phyloP scores from a whole-genome alignment of 1,140 invertebrate species.

The Mya arenaria region DNA sequence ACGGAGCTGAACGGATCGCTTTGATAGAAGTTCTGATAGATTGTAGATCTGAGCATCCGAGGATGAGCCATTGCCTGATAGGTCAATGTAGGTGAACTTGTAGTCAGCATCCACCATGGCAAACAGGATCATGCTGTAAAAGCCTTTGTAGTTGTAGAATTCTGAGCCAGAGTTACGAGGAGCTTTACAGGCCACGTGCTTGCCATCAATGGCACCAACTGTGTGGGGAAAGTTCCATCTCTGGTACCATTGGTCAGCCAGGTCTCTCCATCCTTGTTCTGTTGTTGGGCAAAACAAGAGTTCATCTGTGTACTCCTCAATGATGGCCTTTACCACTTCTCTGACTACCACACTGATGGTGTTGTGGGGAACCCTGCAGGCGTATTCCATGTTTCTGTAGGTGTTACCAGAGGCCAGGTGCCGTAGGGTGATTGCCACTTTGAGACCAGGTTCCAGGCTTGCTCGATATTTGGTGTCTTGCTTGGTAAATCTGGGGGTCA shows the following conservation, averaged over 20 bases:
- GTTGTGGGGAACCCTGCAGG: constrained; percentile 51
- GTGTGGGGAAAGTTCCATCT: constrained; percentile 52
- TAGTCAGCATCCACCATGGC: constrained; percentile 25
- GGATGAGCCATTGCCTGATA: constrained; percentile 42
- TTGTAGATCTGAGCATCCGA: constrained; percentile 61
- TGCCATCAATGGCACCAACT: constrained; percentile 48
- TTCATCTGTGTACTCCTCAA: constrained; percentile 45
- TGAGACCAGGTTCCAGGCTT: constrained; percentile 90
- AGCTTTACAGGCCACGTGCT: constrained; percentile 43
- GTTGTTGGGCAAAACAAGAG: constrained; percentile 38
- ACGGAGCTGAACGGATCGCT: too few relatives aligned
- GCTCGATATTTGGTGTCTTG: constrained; percentile 34
- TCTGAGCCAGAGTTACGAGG: constrained; percentile 57
- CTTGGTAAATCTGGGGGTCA: constrained; percentile 21
- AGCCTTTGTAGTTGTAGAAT: constrained; percentile 80
- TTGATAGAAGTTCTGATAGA: too few relatives aligned
- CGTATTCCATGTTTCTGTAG: constrained; percentile 46
- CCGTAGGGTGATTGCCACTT: constrained; percentile 57
- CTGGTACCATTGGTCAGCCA: constrained; percentile 34
- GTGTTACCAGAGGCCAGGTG: constrained; percentile 57
- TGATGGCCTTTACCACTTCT: constrained; percentile 48
- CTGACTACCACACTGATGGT: constrained; percentile 46
- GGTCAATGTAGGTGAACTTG: constrained; percentile 27
- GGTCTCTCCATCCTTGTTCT: constrained; percentile 32
- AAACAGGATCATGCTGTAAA: constrained; percentile 3